Evolutionary conservation across 2,113 vertebrate species (phyloP), one percentile per base, ranked within the genome.

Genomic region (Antennarius striatus): DNA sequence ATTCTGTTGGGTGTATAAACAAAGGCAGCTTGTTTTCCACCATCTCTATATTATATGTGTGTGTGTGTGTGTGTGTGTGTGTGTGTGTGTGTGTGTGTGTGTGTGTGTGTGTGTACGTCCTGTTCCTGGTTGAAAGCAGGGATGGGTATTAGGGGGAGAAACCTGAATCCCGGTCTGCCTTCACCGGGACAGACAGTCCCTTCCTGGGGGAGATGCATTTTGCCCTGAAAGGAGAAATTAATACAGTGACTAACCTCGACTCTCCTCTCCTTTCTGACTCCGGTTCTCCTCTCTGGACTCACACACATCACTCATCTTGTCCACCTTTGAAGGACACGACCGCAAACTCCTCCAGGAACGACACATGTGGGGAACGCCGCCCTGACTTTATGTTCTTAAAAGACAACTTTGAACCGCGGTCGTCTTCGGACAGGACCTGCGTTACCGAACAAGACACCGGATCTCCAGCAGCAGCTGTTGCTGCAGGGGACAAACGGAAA

Each of bases 181-280:
- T 87, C 83, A 22, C 79, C 80, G 36, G 84, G 87, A 91, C 87
- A 90, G 89, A 88, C 84, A 88, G 87, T 86, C 60, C 62, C 59
- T 52, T 90, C 78, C 75, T 68, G 0, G 2, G 54, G 66, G 80
- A 88, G 73, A 82, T 80, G 66, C 71, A 86, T 91, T 92, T 86
- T 89, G 90, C 85, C 63, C 86, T 30, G 87, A 92, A 92, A 90
- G 90, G 79, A 85, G 90, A 93, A 92, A 93, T 91, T 47, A 92
- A 93, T 92, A 90, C 86, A 84, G 49, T 79, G 7, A 62, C 82
- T 83, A 82, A 86, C 77, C 88, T 87, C 85, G 5, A 65, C 56
- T 85, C 74, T 75, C 59, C 64, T 30, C 28, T 77, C 60, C 62
- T 63, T 75, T 40, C 39, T 40, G 39, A 56, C 59, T 49, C 32